phyloP scores from a whole-genome alignment of 2,113 vertebrate species.

The Myrmecophaga tridactyla region DNA sequence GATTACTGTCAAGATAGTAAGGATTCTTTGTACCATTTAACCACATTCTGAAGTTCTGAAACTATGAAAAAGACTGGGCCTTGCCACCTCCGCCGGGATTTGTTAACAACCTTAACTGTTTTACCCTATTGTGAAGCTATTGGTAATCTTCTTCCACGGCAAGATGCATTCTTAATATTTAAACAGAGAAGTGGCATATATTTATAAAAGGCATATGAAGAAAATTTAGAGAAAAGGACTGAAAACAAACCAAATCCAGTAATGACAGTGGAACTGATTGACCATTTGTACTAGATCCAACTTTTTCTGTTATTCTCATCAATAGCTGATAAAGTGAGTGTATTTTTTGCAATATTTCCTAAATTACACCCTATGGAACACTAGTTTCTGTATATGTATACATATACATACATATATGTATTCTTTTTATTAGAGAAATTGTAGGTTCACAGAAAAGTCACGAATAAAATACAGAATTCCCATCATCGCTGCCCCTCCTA shows the following conservation, averaged over 20 bases:
- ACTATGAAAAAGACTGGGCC: background rate
- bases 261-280: background rate
- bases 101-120: background rate
- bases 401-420: no score
- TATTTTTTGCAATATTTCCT: background rate
- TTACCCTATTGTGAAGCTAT: background rate
- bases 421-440: no score
- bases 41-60: background rate
- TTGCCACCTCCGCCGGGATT: background rate
- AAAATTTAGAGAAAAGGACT: background rate
- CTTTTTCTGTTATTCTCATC: background rate
- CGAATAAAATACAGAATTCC: no score
- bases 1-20: constrained; percentile 51
- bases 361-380: background rate
- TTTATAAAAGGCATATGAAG: background rate
- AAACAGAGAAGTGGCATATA: background rate
- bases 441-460: no score
- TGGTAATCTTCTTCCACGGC: background rate
- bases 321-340: background rate
- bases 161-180: constrained; percentile 32
- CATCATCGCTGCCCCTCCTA: no score
- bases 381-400: background rate
- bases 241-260: background rate
- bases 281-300: background rate
- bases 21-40: constrained; percentile 2